Base-by-base conservation (phyloP, 2,888 invertebrate genomes). In the Drosophila limbata region DNA sequence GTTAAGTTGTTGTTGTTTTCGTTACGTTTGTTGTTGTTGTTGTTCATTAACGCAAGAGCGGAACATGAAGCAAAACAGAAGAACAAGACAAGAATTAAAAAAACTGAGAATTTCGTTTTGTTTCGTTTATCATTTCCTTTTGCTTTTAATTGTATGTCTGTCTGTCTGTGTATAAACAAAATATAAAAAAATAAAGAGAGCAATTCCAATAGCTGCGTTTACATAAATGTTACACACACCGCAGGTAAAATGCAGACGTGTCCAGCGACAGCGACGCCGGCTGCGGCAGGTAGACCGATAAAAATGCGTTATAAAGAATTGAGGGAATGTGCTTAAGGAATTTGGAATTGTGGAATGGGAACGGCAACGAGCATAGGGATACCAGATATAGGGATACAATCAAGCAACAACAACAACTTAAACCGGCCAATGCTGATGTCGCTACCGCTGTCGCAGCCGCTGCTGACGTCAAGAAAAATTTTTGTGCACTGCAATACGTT, bases 181-280 rank as follows among this genome's bases (percentile, higher is more conserved):
- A 52, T 59, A 50, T 44, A 33, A 33, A 64, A 13, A 51, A 68
- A 44, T 51, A 35, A 65, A 69, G 63, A 77, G 73, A 79, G 75
- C 72, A 64, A 76, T 69, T 77, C 57, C 60, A 67, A 68, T 73
- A 65, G 67, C 66, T 66, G 56, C 52, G 69, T 75, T 69, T 65
- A 68, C 65, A 68, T 39, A 17, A 51, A 40, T 25, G 17, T 33
- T 33, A 33, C 19, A 35, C 17, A 50, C 33, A 52, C 45, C 55
- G 51, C 76, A 78, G 81, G 72, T 82, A 68, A 81, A 73, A 68
- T 76, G 73, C 75, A 78, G 78, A 78, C 75, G 78, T 78, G 78
- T 76, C 73, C 66, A 50, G 60, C 64, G 61, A 57, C 61, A 47
- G 57, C 62, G 64, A 35, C 61, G 40, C 42, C 48, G 45, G 64